Evolutionary conservation across 2,113 vertebrate genomes (phyloP).

Genomic region (Eonycteris spelaea): DNA sequence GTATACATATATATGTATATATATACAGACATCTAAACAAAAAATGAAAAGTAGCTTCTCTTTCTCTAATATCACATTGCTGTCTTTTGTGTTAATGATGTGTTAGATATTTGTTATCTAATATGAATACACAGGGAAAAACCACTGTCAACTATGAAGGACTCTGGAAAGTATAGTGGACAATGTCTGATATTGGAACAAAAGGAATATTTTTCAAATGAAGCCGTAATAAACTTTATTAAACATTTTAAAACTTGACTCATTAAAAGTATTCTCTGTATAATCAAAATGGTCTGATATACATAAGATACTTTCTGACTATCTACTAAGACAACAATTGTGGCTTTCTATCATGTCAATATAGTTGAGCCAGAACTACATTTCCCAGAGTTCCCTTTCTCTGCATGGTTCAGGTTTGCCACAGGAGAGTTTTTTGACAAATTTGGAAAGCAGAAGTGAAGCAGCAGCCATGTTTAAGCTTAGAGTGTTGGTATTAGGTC

Average conservation of each 20-base stretch:
- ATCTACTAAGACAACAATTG: not conserved
- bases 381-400: not conserved
- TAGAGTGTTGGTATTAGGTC: not conserved
- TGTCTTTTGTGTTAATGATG: not conserved
- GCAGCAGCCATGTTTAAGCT: not conserved
- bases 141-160: not conserved
- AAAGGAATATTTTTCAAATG: constrained; percentile 16
- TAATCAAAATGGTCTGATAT: not conserved
- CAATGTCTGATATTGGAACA: not conserved
- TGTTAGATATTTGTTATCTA: not conserved
- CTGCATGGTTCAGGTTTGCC: not conserved
- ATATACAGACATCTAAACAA: not conserved
- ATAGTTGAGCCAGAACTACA: not conserved
- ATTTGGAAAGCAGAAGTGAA: not conserved
- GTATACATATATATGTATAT: no score
- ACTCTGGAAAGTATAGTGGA: not conserved
- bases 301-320: not conserved
- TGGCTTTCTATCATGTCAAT: not conserved
- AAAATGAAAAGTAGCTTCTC: not conserved
- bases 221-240: not conserved
- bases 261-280: not conserved
- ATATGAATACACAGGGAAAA: not conserved
- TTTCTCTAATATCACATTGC: not conserved
- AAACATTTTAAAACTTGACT: not conserved
- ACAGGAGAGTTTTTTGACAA: not conserved